These are phyloP conservation scores for Trachelus iudaicus DNA, from an alignment of 2,888 invertebrate genomes.

Conservation along the genomic window DNA sequence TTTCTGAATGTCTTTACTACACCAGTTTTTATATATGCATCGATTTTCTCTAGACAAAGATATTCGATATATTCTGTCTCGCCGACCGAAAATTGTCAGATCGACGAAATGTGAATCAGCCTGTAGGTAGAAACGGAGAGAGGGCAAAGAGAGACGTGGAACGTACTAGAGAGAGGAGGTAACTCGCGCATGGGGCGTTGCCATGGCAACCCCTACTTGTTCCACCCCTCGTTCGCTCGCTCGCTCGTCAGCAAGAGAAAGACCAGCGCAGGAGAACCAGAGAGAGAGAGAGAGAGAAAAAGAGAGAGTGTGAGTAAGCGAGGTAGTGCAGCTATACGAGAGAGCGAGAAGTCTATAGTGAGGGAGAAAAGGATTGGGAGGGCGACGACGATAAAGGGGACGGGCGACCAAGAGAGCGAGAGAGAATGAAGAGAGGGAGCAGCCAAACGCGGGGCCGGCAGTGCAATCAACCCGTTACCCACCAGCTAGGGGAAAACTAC, in stretches of 20 bases:
- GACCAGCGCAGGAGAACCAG: conserved; percentile 17
- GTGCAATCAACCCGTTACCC: conserved; percentile 64
- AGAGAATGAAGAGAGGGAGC: conserved; percentile 34
- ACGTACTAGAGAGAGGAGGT: conserved; percentile 42
- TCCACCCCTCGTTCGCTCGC: conserved; percentile 41
- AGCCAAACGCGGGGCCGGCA: conserved; percentile 53
- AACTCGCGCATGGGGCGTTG: conserved; percentile 60
- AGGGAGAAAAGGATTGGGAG: conserved; percentile 4
- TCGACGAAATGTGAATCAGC: conserved; percentile 50
- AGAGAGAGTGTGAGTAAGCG: conserved; percentile 8
- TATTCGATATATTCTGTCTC: neutral
- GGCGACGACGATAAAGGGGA: conserved; percentile 19
- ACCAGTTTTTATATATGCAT: neutral
- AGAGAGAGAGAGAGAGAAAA: conserved; percentile 29
- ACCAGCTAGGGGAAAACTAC: conserved; percentile 59
- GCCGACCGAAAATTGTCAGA: neutral
- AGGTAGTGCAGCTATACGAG: neutral
- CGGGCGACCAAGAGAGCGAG: conserved; percentile 36
- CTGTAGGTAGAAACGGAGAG: conserved; percentile 28
- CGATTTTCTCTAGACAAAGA: neutral
- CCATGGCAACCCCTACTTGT: conserved; percentile 60
- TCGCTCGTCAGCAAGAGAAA: conserved; percentile 34
- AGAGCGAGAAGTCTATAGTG: neutral
- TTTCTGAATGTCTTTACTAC: neutral
- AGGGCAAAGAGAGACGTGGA: conserved; percentile 27